These are phyloP conservation scores for Muscidifurax raptorellus DNA, from an alignment of 1,140 invertebrate species.

Conservation along the genomic window DNA sequence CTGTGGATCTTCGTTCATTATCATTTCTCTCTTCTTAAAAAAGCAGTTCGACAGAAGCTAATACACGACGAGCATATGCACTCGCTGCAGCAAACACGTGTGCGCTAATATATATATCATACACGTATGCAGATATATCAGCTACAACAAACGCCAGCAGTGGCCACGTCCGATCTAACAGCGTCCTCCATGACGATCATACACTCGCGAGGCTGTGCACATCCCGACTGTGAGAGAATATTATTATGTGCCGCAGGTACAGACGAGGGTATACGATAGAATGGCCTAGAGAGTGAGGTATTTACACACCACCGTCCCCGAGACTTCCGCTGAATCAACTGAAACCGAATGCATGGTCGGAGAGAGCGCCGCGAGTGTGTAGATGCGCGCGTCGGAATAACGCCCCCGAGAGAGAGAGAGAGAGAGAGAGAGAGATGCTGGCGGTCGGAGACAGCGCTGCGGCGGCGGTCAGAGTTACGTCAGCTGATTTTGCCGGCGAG, in stretches of 20 bases:
- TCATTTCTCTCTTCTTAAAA: constrained; percentile 46
- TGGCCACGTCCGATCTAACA: neutral
- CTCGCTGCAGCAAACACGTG: neutral
- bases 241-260: neutral
- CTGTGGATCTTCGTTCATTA: constrained; percentile 60
- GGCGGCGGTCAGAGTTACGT: neutral
- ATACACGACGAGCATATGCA: neutral
- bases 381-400: neutral
- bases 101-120: neutral
- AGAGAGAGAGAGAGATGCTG: too few species aligned
- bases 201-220: neutral
- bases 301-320: neutral
- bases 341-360: neutral
- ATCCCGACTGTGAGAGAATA: too few species aligned
- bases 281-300: neutral
- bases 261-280: neutral
- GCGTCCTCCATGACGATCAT: neutral
- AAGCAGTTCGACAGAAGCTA: neutral
- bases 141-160: neutral
- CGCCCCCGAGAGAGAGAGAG: neutral
- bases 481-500: neutral
- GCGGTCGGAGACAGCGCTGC: neutral
- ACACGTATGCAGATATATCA: neutral
- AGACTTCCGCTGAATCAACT: constrained; percentile 1
- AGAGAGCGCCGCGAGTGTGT: neutral